phyloP scores from a whole-genome alignment of 2,113 vertebrate species.

The Orthonyx spaldingii region DNA sequence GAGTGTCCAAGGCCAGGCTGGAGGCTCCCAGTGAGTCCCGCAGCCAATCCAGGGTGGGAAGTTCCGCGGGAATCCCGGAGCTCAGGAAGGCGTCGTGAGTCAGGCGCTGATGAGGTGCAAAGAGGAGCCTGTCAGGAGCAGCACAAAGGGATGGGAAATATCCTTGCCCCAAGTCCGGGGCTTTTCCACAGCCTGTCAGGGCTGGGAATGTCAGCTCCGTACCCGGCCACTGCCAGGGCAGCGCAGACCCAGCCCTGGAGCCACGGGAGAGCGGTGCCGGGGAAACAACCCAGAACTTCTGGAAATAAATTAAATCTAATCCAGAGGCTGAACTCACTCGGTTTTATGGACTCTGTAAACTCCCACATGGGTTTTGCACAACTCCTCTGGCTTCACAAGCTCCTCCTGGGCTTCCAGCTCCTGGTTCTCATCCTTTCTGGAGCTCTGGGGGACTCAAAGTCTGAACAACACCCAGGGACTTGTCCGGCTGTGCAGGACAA shows the following conservation, averaged over 20 bases:
- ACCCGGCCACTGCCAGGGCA: not conserved
- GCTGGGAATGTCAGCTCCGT: not conserved
- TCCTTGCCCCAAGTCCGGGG: not conserved
- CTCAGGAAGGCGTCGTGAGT: not conserved
- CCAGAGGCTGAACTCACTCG: not conserved
- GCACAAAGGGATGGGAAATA: slow-evolving; percentile 11
- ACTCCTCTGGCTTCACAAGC: not conserved
- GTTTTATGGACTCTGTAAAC: not conserved
- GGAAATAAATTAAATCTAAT: not conserved
- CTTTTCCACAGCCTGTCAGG: slow-evolving; percentile 42
- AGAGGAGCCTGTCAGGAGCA: slow-evolving; percentile 49
- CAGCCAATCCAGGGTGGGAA: not conserved
- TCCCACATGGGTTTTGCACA: not conserved
- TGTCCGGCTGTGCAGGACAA: not conserved
- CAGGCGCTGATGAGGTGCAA: slow-evolving; percentile 27
- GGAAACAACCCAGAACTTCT: not conserved
- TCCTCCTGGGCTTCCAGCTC: not conserved
- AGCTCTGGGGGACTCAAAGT: fast-evolving
- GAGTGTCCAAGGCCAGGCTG: not conserved
- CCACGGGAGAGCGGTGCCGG: fast-evolving
- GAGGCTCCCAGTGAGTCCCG: not conserved
- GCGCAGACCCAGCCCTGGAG: not conserved
- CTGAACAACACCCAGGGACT: fast-evolving
- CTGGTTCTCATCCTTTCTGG: not conserved
- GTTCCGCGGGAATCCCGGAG: not conserved